Conservation (phyloP, 2,888 invertebrate species). For the Argyresthia goedartella region DNA sequence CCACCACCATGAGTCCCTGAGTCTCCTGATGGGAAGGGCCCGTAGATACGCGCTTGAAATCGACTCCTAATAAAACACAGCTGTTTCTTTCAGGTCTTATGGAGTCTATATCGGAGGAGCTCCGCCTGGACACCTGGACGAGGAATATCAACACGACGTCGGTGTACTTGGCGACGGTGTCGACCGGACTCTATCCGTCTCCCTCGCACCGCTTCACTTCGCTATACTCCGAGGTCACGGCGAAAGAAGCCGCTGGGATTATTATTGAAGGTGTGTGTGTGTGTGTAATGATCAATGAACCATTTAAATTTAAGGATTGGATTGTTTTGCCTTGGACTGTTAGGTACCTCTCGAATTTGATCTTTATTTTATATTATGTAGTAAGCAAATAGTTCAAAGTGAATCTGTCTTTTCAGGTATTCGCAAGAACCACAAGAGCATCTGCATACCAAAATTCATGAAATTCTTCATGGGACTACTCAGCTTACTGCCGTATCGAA, state of each 20-base stretch:
- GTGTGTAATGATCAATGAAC: neutral
- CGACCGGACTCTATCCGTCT: conserved; percentile 47
- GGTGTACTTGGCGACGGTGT: conserved; percentile 47
- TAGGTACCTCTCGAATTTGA: too few relatives aligned
- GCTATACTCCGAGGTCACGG: conserved; percentile 41
- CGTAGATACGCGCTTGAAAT: too few relatives aligned
- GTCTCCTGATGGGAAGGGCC: too few relatives aligned
- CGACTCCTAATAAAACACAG: neutral
- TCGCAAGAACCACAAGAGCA: conserved; percentile 43
- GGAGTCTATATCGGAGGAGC: conserved; percentile 55
- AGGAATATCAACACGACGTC: conserved; percentile 54
- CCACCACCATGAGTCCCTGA: too few relatives aligned
- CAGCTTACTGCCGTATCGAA: conserved; percentile 53
- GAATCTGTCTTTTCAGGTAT: conserved; percentile 31
- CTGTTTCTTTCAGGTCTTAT: conserved; percentile 35
- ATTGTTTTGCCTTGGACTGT: too few relatives aligned
- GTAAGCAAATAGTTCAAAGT: too few relatives aligned
- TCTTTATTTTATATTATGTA: too few relatives aligned
- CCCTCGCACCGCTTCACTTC: conserved; percentile 51
- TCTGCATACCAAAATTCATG: conserved; percentile 55
- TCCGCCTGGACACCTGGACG: conserved; percentile 51
- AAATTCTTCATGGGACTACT: conserved; percentile 39
- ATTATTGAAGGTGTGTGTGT: conserved; percentile 48
- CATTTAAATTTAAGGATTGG: too few relatives aligned
- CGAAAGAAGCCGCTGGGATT: conserved; percentile 48